Evolutionary conservation across 2,888 invertebrate genomes (phyloP), one percentile per base, ranked within the genome.

Genomic region (Furcula furcula): DNA sequence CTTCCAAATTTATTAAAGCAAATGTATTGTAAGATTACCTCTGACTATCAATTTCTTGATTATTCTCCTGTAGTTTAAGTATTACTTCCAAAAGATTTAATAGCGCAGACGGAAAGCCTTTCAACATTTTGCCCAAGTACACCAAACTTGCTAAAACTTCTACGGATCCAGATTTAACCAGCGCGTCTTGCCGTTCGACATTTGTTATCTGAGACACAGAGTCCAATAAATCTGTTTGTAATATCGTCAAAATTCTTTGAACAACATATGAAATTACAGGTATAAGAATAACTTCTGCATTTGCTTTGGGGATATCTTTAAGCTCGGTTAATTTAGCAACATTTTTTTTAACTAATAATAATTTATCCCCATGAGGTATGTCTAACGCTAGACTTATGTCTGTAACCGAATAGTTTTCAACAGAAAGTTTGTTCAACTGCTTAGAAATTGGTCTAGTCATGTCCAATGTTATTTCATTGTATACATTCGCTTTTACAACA

Each of bases 251-350:
- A 12, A 89, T 59, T 48, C 86, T 72, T 37, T 84, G 72, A 23
- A 90, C 67, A 4, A 91, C 62, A 37, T 90, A 91, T 7, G 90
- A 83, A 46, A 91, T 91, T 23, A 92, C 61, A 39, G 93, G 93
- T 44, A 93, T 70, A 2, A 93, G 58, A 60, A 90, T 56, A 57
- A 84, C 29, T 21, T 68, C 54, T 14, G 54, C 25, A 14, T 41
- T 49, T 3, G 50, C 34, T 50, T 44, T 27, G 21, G 30, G 20
- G 26, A 31, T 31, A 11, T 47, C 45, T 29, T 52, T 50, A 11
- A 46, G 57, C 27, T 65, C 50, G 6, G 49, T 27, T 2, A 55
- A 28, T 30, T 63, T 69, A 1, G 40, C 18, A 4, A 75, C 28
- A 38, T 69, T 75, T 7, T 65, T 63, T 36, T 74, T 56, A 5